phyloP scores from a whole-genome alignment of 2,797 vertebrate species.

The Pseudochirops cupreus region DNA sequence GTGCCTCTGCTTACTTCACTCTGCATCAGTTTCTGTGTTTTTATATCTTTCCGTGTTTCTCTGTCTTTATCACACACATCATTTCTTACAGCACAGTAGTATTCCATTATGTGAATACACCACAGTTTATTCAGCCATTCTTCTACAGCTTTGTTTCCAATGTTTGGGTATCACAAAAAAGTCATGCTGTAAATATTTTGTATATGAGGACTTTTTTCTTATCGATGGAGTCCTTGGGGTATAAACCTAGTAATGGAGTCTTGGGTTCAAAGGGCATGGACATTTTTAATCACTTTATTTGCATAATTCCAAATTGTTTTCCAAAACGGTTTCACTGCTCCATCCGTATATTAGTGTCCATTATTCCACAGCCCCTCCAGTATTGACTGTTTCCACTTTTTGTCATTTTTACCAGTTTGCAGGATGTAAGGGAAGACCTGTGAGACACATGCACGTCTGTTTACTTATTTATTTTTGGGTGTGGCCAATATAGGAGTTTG shows the following conservation, averaged over 20 bases:
- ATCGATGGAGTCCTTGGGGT: background rate
- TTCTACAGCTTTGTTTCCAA: background rate
- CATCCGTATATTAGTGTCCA: background rate
- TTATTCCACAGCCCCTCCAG: background rate
- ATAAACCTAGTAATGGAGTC: background rate
- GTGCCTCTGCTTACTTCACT: background rate
- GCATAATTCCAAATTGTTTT: background rate
- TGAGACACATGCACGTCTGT: background rate
- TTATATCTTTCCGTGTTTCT: background rate
- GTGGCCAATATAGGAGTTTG: background rate
- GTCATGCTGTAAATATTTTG: background rate
- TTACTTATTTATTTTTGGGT: background rate
- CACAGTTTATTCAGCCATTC: background rate
- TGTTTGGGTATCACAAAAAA: background rate
- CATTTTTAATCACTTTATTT: background rate
- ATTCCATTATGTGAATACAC: background rate
- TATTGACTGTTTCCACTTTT: background rate
- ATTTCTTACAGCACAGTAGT: background rate
- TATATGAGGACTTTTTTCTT: background rate
- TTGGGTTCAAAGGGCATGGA: background rate
- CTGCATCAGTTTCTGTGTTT: background rate
- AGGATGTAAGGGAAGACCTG: background rate
- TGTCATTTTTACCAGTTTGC: background rate
- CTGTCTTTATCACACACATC: background rate
- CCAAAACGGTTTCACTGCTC: background rate